phyloP scores from a whole-genome alignment of 2,797 vertebrate genomes.

The Sebastes paucispinis region DNA sequence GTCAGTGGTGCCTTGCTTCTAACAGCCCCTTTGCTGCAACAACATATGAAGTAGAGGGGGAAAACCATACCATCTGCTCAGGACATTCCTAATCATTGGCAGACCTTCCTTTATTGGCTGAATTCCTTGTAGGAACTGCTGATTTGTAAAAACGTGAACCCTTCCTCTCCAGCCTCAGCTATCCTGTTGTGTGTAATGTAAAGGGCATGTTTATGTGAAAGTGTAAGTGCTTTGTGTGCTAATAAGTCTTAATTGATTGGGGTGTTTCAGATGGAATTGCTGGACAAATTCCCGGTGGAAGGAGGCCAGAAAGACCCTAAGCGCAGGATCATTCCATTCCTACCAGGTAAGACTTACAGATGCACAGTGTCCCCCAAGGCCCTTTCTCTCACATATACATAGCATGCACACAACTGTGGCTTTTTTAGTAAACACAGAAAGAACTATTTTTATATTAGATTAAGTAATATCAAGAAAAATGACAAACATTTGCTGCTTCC shows the following conservation, averaged over 20 bases:
- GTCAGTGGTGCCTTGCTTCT: slow-evolving; percentile 64
- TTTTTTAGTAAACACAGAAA: neutral
- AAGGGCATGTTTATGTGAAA: slow-evolving; percentile 13
- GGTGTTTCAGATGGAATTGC: slow-evolving; percentile 94
- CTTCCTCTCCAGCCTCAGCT: slow-evolving; percentile 32
- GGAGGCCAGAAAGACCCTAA: slow-evolving; percentile 99
- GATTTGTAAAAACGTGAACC: slow-evolving; percentile 63
- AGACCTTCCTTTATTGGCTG: slow-evolving; percentile 62
- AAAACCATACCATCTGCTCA: slow-evolving; percentile 75
- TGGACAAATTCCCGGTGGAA: slow-evolving; percentile 99
- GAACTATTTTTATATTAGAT: neutral
- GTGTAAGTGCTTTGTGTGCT: slow-evolving; percentile 21
- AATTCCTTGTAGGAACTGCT: slow-evolving; percentile 69
- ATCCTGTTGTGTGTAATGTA: slow-evolving; percentile 22
- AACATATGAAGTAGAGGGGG: slow-evolving; percentile 53
- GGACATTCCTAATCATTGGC: slow-evolving; percentile 72
- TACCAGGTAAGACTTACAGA: slow-evolving; percentile 87
- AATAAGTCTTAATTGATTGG: slow-evolving; percentile 38
- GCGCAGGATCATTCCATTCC: slow-evolving; percentile 96
- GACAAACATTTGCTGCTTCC: neutral
- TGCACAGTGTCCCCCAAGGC: neutral
- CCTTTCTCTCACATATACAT: neutral
- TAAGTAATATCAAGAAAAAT: neutral
- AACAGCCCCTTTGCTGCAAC: slow-evolving; percentile 45
- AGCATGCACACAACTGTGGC: neutral